phyloP scores from a whole-genome alignment of 2,888 invertebrate genomes.

The Tachina lurida region DNA sequence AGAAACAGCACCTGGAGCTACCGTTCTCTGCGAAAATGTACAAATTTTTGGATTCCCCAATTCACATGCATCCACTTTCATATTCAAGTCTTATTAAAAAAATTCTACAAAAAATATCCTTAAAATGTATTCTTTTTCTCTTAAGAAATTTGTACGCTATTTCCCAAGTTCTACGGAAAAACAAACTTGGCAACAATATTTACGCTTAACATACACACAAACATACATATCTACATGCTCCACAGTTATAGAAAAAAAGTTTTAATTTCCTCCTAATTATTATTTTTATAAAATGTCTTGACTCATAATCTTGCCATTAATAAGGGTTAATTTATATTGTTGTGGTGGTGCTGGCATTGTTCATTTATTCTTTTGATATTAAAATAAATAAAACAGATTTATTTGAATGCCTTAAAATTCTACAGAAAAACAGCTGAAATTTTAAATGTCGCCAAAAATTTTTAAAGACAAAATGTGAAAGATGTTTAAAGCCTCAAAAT shows the following conservation, averaged over 20 bases:
- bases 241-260: not conserved
- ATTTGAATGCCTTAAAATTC: slow-evolving; percentile 33
- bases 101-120: too few relatives aligned
- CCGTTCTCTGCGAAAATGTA: too few relatives aligned
- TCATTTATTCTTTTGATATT: slow-evolving; percentile 44
- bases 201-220: not conserved
- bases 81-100: too few relatives aligned
- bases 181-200: slow-evolving; percentile 17
- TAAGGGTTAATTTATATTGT: slow-evolving; percentile 61
- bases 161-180: not conserved
- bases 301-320: slow-evolving; percentile 44
- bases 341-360: slow-evolving; percentile 37
- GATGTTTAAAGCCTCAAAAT: slow-evolving; percentile 9
- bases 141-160: not conserved
- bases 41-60: too few relatives aligned
- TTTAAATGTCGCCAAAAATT: slow-evolving; percentile 10
- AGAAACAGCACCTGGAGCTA: too few relatives aligned
- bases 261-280: slow-evolving; percentile 40
- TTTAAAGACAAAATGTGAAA: slow-evolving; percentile 2
- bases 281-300: slow-evolving; percentile 38
- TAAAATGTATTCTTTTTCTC: too few relatives aligned
- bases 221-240: not conserved
- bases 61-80: too few relatives aligned
- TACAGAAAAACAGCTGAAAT: slow-evolving; percentile 50
- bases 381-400: slow-evolving; percentile 43